phyloP scores from a whole-genome alignment of 1,140 invertebrate genomes.

The Zaprionus capensis region DNA sequence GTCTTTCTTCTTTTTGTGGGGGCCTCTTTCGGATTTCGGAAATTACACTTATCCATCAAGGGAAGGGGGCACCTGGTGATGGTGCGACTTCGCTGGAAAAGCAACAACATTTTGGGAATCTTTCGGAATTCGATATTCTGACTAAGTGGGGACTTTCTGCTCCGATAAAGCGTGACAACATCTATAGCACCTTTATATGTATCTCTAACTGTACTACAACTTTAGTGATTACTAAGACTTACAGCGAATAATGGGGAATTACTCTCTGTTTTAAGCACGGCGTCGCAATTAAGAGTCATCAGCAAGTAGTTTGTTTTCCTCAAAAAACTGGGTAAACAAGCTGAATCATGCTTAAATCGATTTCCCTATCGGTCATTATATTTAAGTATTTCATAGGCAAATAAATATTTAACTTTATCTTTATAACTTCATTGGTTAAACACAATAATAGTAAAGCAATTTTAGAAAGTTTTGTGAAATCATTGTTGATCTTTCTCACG shows the following conservation, averaged over 20 bases:
- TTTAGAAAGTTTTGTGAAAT: accelerated
- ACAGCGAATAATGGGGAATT: not conserved
- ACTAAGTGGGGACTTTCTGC: conserved; percentile 43
- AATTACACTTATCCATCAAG: conserved; percentile 60
- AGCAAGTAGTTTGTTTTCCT: not conserved
- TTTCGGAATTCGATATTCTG: conserved; percentile 53
- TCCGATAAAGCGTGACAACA: conserved; percentile 9
- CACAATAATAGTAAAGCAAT: not conserved
- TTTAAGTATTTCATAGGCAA: not conserved
- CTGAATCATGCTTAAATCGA: not conserved
- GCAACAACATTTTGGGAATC: conserved; percentile 23
- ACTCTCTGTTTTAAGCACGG: not conserved
- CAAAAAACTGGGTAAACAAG: not conserved
- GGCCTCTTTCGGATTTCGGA: conserved; percentile 63
- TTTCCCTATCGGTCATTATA: not conserved
- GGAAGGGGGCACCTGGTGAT: not conserved
- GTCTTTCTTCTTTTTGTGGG: conserved; percentile 37
- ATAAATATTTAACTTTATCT: not conserved
- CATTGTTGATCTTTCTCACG: not conserved
- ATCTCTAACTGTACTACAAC: not conserved
- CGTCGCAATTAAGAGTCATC: not conserved
- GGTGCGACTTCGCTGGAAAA: conserved; percentile 58
- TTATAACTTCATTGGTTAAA: not conserved
- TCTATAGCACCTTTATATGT: not conserved
- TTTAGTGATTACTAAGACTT: not conserved